Base-by-base conservation (phyloP, 2,888 invertebrate species). In the Zaprionus lineosus region DNA sequence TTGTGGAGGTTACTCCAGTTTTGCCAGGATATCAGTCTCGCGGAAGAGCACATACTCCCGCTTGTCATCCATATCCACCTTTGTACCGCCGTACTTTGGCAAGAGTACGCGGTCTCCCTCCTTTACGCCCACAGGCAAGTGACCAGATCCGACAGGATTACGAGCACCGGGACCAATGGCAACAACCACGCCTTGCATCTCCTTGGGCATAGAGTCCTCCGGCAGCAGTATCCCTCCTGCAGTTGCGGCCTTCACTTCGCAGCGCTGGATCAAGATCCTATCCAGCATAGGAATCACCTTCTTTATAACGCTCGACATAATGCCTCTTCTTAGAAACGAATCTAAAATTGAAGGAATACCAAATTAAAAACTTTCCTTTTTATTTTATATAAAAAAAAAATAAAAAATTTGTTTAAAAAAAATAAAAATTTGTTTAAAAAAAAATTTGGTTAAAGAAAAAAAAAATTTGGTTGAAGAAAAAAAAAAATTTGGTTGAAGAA, bases 61-160 rank as follows among this genome's bases (percentile, higher is more conserved):
- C 82, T 96, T 95, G 65, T 97, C 96, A 59, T 95, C 95, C 51
- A 98, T 90, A 73, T 94, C 93, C 26, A 99, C 95, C 92, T 98
- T 98, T 63, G 97, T 98, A 76, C 99, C 99, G 58, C 99, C 99
- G 91, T 97, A 99, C 91, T 99, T 99, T 0, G 99, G 99, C 40
- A 99, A 92, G 34, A 99, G 92, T 2, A 99, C 98, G 87, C 93
- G 93, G 90, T 99, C 99, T 37, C 99, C 99, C 61, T 96, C 94
- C 90, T 95, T 93, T 6, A 98, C 95, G 71, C 93, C 91, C 14
- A 95, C 90, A 14, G 97, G 94, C 75, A 96, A 91, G 71, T 94
- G 92, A 31, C 98, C 98, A 44, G 98, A 97, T 86, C 94, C 93
- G 92, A 97, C 93, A 31, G 94, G 94, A 89, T 95, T 96, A 84